Evolutionary conservation across 1,140 invertebrate species (phyloP).

Genomic region (Sminthurinus signatus): DNA sequence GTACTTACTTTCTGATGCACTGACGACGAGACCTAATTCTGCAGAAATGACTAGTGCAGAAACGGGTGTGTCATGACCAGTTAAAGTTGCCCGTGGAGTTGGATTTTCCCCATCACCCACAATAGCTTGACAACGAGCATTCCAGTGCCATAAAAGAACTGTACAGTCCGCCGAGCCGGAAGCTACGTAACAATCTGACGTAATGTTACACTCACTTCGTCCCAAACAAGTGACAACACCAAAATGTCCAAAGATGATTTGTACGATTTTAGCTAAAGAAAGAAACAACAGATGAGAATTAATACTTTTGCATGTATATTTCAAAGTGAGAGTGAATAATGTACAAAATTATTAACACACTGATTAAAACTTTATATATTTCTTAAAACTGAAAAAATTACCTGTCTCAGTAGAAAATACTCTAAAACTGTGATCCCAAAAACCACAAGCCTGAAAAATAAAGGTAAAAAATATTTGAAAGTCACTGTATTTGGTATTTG

Average conservation of each 20-base stretch:
- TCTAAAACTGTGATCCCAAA: constrained; percentile 98
- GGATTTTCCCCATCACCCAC: constrained; percentile 92
- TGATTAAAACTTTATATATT: no score
- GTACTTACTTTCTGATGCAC: constrained; percentile 76
- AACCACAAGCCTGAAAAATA: no score
- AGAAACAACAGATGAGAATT: not conserved
- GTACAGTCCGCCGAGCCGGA: constrained; percentile 97
- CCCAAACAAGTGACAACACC: constrained; percentile 96
- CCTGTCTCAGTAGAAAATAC: constrained; percentile 95
- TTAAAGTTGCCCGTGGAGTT: constrained; percentile 89
- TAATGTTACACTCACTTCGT: constrained; percentile 95
- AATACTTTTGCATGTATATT: not conserved
- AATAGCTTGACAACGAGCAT: constrained; percentile 87
- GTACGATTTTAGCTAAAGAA: constrained; percentile 83
- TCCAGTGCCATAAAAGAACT: constrained; percentile 98
- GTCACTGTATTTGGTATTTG: no score
- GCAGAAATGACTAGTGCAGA: constrained; percentile 93
- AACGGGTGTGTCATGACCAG: constrained; percentile 92
- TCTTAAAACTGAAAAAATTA: no score
- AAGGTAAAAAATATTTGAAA: no score
- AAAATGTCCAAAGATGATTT: constrained; percentile 98
- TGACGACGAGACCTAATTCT: constrained; percentile 95
- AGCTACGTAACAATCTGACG: constrained; percentile 96
- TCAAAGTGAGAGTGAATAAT: not conserved
- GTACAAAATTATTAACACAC: not conserved